Percentiles rank a stretch among this genome's conserved stretches.
Conservation (phyloP, 2,113 vertebrate species). For the Dromaius novaehollandiae region DNA sequence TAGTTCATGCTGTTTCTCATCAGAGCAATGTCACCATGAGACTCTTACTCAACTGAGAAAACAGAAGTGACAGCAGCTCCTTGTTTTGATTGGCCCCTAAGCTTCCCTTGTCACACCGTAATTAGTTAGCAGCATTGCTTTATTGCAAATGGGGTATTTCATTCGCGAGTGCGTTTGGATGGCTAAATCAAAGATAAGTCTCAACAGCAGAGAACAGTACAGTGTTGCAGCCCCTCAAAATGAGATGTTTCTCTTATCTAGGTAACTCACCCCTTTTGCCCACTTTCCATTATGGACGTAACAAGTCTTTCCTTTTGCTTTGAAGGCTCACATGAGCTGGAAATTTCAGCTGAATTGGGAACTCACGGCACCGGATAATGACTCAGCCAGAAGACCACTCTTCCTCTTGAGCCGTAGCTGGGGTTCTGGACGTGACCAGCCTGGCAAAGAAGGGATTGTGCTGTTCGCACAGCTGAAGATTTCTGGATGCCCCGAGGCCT, state of each 20-base stretch:
- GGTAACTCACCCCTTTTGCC: not conserved
- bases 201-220: not conserved
- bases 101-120: conserved; percentile 28
- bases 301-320: not conserved
- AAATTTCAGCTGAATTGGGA: not conserved
- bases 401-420: not conserved
- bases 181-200: not conserved
- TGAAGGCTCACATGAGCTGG: not conserved
- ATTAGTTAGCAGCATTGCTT: conserved; percentile 4
- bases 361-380: not conserved
- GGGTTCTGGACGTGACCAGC: not conserved
- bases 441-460: not conserved
- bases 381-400: not conserved
- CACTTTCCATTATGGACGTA: not conserved
- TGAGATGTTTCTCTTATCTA: not conserved
- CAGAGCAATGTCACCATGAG: not conserved
- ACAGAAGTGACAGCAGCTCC: conserved; percentile 47
- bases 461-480: not conserved
- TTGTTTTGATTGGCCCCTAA: conserved; percentile 9
- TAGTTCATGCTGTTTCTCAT: conserved; percentile 34
- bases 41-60: conserved; percentile 7
- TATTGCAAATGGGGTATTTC: not conserved
- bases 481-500: not conserved
- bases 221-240: not conserved
- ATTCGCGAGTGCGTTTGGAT: not conserved